Base-by-base conservation (phyloP, 1,140 invertebrate genomes). In the Aphelinus certus region DNA sequence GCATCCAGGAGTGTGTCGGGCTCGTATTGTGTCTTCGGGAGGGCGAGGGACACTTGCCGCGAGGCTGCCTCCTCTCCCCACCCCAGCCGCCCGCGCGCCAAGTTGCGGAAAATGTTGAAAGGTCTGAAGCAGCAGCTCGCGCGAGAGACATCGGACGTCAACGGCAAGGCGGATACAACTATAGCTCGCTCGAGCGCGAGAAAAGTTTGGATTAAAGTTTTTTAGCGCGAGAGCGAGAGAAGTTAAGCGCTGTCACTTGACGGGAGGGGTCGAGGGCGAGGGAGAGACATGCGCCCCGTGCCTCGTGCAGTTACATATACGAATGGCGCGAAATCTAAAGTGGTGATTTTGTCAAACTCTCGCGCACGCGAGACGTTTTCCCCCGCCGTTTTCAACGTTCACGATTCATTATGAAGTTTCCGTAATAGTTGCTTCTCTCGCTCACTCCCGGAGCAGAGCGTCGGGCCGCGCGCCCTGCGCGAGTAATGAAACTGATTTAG, bases 171-270 rank as follows among this genome's bases (percentile, higher is more conserved):
- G 26, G 26, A 26, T 72, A 51, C 62, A 53, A 42, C 26, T 63
- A 55, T n/a, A 48, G 51, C 3, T 9, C 57, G 3, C 7, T 26
- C 26, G 26, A 26, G 9, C 49, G 53, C 49, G 56, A 71, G 77
- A 66, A 83, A 84, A 83, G 81, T 84, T 84, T 76, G 77, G 76
- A 82, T 84, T 79, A 80, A 85, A 84, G 80, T 85, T 83, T 79
- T 26, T 77, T 78, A 61, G 9, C 49, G 77, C 77, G 77, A 77
- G 77, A 26, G 26, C 26, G 26, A 26, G 78, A 82, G 79, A 84
- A 85, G 82, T 85, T 82, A 82, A 82, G 81, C 77, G 78, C 77
- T 77, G 79, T 81, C 79, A 77, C 71, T 81, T 70, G 53, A 46
- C 43, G 61, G 47, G 67, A 69, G 51, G 7, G 7, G 61, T 45